These are phyloP conservation scores for Agraylea sexmaculata DNA, from an alignment of 1,140 invertebrate genomes.

Conservation along the genomic window DNA sequence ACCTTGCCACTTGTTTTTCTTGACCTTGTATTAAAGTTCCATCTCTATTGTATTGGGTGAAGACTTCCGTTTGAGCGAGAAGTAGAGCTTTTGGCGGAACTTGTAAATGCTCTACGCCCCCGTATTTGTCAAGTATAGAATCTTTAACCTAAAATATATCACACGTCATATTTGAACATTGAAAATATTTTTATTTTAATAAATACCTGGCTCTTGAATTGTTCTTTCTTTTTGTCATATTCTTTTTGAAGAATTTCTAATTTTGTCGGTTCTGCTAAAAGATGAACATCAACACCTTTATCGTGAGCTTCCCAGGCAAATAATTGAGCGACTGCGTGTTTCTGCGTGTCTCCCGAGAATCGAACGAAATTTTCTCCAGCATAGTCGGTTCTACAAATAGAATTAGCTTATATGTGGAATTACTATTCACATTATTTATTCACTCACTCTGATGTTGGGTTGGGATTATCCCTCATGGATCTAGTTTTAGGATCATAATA, in stretches of 20 bases:
- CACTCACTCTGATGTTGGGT: conserved; percentile 59
- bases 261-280: conserved; percentile 96
- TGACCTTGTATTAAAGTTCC: conserved; percentile 77
- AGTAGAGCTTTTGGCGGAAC: conserved; percentile 75
- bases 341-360: conserved; percentile 83
- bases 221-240: conserved; percentile 80
- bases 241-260: conserved; percentile 83
- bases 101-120: conserved; percentile 84
- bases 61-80: conserved; percentile 90
- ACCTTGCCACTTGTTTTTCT: conserved; percentile 76
- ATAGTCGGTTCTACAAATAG: conserved; percentile 60
- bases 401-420: conserved; percentile 4
- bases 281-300: conserved; percentile 89
- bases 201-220: conserved; percentile 60
- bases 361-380: conserved; percentile 94
- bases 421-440: conserved; percentile 41
- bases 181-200: conserved; percentile 1
- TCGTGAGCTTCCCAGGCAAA: conserved; percentile 98
- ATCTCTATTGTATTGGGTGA: conserved; percentile 89
- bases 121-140: conserved; percentile 75
- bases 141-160: conserved; percentile 45
- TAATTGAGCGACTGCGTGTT: conserved; percentile 82
- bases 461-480: conserved; percentile 97
- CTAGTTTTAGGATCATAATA: conserved; percentile 99
- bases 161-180: conserved; percentile 1